Conservation (phyloP, 2,113 vertebrate species). For the Ceuthmochares aereus region DNA sequence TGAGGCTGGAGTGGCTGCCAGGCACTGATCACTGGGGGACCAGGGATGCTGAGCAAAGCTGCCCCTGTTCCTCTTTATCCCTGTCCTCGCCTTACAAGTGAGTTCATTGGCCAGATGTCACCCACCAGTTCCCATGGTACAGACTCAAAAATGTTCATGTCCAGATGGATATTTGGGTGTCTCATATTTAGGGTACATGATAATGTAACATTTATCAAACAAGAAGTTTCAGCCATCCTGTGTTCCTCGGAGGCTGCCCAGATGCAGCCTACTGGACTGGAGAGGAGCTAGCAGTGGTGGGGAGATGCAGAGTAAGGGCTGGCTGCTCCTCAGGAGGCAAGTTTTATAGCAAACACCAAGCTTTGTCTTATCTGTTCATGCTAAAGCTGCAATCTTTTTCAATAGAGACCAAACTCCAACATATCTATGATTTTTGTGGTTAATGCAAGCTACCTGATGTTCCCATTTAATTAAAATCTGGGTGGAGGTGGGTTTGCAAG, state of each 20-base stretch:
- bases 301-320: fast-evolving
- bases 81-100: fast-evolving
- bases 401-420: not conserved
- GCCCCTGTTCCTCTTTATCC: not conserved
- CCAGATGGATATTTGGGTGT: not conserved
- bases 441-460: not conserved
- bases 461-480: not conserved
- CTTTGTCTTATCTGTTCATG: not conserved
- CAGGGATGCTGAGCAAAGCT: not conserved
- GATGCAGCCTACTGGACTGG: not conserved
- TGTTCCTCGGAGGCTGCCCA: not conserved
- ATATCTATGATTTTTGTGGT: too few species aligned
- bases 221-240: not conserved
- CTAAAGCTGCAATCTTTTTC: not conserved
- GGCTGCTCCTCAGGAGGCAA: not conserved
- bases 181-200: not conserved
- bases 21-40: too few species aligned
- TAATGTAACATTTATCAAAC: fast-evolving
- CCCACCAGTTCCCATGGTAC: too few species aligned
- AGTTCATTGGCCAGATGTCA: not conserved
- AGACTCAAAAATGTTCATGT: too few species aligned
- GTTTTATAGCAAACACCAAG: not conserved
- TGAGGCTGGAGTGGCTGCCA: too few species aligned
- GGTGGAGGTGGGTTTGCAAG: not conserved
- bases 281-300: fast-evolving